phyloP scores from a whole-genome alignment of 2,888 invertebrate species.

The Thysanoteuthis rhombus region DNA sequence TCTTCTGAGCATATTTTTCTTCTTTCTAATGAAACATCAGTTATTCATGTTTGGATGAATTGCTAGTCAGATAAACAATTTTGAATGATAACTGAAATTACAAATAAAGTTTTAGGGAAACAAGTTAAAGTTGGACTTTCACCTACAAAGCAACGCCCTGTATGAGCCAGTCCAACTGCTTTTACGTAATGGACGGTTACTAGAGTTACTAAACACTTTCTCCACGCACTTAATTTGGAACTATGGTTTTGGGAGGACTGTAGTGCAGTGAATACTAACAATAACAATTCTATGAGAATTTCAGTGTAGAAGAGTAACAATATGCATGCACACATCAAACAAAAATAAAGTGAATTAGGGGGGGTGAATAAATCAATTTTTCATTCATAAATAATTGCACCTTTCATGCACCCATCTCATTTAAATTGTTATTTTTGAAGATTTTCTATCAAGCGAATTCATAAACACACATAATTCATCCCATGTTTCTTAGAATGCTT shows the following conservation, averaged over 20 bases:
- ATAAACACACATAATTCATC: not conserved
- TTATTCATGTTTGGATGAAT: not conserved
- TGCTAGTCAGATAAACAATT: not conserved
- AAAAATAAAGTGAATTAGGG: not conserved
- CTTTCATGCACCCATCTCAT: not conserved
- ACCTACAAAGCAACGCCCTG: not conserved
- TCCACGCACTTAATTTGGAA: slow-evolving; percentile 13
- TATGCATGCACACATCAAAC: not conserved
- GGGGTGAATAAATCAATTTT: not conserved
- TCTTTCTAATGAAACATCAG: not conserved
- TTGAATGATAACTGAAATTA: not conserved
- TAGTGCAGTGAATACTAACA: not conserved
- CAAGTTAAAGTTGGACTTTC: not conserved
- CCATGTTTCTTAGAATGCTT: not conserved
- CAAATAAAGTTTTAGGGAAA: not conserved
- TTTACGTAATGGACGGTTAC: slow-evolving; percentile 25
- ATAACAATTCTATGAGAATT: not conserved
- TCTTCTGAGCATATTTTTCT: not conserved
- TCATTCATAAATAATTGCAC: not conserved
- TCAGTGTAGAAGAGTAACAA: not conserved
- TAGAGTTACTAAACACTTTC: slow-evolving; percentile 21
- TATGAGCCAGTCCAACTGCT: not conserved
- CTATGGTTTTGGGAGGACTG: not conserved
- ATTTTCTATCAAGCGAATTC: not conserved
- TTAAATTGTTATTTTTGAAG: not conserved